phyloP scores from a whole-genome alignment of 2,797 vertebrate species.

The Limnodromus scolopaceus region DNA sequence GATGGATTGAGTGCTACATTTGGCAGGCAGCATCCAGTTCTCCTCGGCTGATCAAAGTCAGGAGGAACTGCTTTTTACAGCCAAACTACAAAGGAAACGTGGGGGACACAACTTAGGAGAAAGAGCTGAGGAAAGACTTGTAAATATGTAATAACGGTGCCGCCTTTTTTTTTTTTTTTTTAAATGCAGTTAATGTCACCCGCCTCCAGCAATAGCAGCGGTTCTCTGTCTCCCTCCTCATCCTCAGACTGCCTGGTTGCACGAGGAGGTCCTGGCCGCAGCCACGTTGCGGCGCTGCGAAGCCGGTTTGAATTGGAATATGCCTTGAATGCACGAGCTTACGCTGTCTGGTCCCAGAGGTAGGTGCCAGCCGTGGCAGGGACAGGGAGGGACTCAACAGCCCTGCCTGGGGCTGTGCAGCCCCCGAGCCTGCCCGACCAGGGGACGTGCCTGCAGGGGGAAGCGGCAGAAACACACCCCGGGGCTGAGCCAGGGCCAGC shows the following conservation, averaged over 20 bases:
- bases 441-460: not conserved
- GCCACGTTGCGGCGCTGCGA: conserved; percentile 89
- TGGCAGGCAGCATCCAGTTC: not conserved
- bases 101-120: accelerated
- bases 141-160: not conserved
- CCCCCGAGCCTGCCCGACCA: accelerated
- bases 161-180: not conserved
- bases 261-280: conserved; percentile 86
- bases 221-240: conserved; percentile 91
- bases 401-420: accelerated
- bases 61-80: not conserved
- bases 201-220: conserved; percentile 94
- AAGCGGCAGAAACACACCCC: not conserved
- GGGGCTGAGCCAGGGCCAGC: not conserved
- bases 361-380: not conserved
- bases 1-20: not conserved
- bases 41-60: not conserved
- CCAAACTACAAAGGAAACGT: not conserved
- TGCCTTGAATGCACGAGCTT: conserved; percentile 87
- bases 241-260: conserved; percentile 89
- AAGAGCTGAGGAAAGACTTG: not conserved
- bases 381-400: no score
- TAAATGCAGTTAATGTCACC: conserved; percentile 89
- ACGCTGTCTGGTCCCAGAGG: conserved; percentile 86
- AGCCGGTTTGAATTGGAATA: conserved; percentile 93